Evolutionary conservation across 2,113 vertebrate species (phyloP).

Genomic region (Scomber scombrus): DNA sequence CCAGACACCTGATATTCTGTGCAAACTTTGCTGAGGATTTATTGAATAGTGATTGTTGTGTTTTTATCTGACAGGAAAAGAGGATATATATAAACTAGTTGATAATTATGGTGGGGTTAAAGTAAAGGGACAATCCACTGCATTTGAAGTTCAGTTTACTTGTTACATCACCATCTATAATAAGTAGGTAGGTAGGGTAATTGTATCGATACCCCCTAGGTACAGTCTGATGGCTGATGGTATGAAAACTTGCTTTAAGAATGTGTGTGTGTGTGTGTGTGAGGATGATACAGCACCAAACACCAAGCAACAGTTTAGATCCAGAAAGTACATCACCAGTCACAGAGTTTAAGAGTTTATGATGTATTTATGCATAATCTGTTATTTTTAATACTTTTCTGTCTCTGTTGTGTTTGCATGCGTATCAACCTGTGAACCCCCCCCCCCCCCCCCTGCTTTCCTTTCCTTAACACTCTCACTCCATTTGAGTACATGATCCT

Average conservation of each 20-base stretch:
- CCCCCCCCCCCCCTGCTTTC: not conserved
- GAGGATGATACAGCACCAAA: not conserved
- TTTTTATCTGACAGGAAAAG: not conserved
- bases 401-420: not conserved
- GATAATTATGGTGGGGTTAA: not conserved
- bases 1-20: conserved; percentile 1
- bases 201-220: too few species aligned
- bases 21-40: conserved; percentile 1
- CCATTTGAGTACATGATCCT: conserved; percentile 99
- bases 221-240: too few species aligned
- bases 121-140: not conserved
- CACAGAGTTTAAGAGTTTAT: not conserved
- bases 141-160: not conserved
- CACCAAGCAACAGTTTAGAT: not conserved
- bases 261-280: not conserved
- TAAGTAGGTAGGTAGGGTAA: too few species aligned
- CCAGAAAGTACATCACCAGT: not conserved
- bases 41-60: not conserved
- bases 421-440: not conserved
- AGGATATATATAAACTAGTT: not conserved
- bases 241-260: not conserved
- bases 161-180: not conserved
- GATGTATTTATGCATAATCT: too few species aligned
- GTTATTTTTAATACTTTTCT: not conserved
- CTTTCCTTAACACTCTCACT: conserved; percentile 89